Base-by-base conservation (phyloP, 2,113 vertebrate species). In the Alectura lathami region DNA sequence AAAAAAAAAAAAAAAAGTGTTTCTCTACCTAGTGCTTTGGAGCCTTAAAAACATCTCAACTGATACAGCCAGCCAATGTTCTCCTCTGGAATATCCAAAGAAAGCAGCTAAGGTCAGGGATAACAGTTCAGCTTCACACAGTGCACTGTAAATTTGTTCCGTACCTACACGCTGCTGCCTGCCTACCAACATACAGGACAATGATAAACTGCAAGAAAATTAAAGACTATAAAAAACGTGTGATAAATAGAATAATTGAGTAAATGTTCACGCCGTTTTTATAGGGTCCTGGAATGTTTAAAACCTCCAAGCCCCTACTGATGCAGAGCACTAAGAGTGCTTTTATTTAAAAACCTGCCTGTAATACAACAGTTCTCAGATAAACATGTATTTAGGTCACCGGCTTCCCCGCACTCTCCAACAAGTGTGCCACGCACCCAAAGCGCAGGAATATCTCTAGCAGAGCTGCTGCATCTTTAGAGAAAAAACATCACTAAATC, bases 361-460 rank as follows among this genome's bases (percentile, higher is more conserved):
- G 11, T 18, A 70, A 47, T 0, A 7, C 68, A 75, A n/a, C 0
- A 60, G 43, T n/a, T 91, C 30, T 68, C 51, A 50, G 48, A 74
- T 29, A 92, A 96, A 85, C 38, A 78, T 0, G 3, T 8, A 93
- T 93, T 83, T 84, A 82, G 86, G 80, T 82, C 86, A 95, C 13
- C 1, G 21, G 73, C 38, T 78, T 86, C 68, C 50, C 67, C 0
- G 1, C 85, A 57, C 66, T 40, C 76, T 79, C 94, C 86, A 47
- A 60, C 94, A 84, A 17, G 56, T 42, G 59, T 48, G 83, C 83
- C 45, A 74, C 68, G 50, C 72, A n/a, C 50, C 82, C n/a, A 45
- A 81, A 68, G 59, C 3, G 5, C 56, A 60, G 72, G 32, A 59
- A 36, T 17, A 3, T 79, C 60, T 40, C 68, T 0, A 0, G 8